Percentiles rank a stretch among this genome's conserved stretches.
Evolutionary conservation across 53 echinoderm and acorn worm genomes (phyloP).

Genomic region (Arbacia lixula): DNA sequence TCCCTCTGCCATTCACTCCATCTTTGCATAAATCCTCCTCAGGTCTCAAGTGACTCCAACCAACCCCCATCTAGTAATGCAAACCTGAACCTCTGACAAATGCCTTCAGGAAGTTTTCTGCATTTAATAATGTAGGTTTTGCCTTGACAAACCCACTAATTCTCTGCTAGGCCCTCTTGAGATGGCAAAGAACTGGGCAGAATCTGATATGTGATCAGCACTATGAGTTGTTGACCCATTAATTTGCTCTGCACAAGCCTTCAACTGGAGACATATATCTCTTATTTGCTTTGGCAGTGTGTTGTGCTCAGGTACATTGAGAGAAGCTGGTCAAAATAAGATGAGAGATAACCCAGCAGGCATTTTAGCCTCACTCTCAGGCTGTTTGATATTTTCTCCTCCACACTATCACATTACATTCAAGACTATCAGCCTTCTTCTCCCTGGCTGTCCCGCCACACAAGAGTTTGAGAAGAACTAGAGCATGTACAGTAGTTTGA

Average conservation of each 20-base stretch:
- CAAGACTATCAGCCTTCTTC: too few species aligned
- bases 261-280: too few species aligned
- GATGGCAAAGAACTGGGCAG: background rate
- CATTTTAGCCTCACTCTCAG: too few species aligned
- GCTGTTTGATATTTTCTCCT: too few species aligned
- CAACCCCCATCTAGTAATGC: background rate
- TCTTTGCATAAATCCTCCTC: background rate
- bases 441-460: too few species aligned
- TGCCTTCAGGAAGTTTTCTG: background rate
- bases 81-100: background rate
- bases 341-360: too few species aligned
- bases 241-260: background rate
- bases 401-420: too few species aligned
- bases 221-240: conserved; percentile 33
- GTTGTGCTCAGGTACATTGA: too few species aligned
- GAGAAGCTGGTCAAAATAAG: too few species aligned
- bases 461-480: too few species aligned
- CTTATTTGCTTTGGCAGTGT: too few species aligned
- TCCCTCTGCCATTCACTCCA: background rate
- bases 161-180: background rate
- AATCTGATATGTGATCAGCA: conserved; percentile 28
- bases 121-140: conserved; percentile 35
- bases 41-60: conserved; percentile 6
- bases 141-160: conserved; percentile 30
- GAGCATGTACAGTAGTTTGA: too few species aligned